These are phyloP conservation scores for Sebastiscus tertius DNA, from an alignment of 2,797 vertebrate genomes.

Conservation along the genomic window DNA sequence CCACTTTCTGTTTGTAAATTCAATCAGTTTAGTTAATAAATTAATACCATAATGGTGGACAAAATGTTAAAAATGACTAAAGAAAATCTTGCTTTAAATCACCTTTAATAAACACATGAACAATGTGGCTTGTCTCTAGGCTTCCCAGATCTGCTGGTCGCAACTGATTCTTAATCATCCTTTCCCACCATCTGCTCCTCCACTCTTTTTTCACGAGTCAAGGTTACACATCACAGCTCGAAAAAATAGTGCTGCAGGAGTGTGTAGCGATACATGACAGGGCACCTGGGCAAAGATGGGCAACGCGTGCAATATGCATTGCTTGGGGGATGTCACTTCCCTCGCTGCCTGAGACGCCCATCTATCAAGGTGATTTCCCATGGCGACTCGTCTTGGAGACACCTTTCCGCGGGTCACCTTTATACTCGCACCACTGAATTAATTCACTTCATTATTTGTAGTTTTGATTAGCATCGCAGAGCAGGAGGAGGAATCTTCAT, in stretches of 20 bases:
- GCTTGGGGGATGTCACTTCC: conserved; percentile 48
- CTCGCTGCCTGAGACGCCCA: conserved; percentile 47
- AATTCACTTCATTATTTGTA: conserved; percentile 59
- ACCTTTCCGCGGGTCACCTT: conserved; percentile 56
- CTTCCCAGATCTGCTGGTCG: conserved; percentile 3
- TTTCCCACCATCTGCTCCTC: conserved; percentile 64
- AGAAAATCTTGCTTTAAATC: not conserved
- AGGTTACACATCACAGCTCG: conserved; percentile 67
- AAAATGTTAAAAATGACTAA: not conserved
- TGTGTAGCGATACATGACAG: conserved; percentile 56
- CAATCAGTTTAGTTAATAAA: not conserved
- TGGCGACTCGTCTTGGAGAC: conserved; percentile 47
- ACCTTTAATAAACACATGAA: conserved; percentile 12
- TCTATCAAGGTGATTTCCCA: conserved; percentile 71
- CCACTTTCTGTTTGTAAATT: not conserved
- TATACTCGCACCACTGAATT: conserved; percentile 31
- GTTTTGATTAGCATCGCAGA: conserved; percentile 52
- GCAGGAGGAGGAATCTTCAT: conserved; percentile 11
- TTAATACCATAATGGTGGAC: not conserved
- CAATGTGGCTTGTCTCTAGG: not conserved
- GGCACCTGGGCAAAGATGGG: conserved; percentile 51
- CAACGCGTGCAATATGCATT: conserved; percentile 31
- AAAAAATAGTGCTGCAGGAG: conserved; percentile 50
- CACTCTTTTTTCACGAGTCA: conserved; percentile 52
- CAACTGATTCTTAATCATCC: conserved; percentile 53